These are phyloP conservation scores for Zaprionus lachaisei DNA, from an alignment of 1,140 invertebrate genomes.

Conservation along the genomic window DNA sequence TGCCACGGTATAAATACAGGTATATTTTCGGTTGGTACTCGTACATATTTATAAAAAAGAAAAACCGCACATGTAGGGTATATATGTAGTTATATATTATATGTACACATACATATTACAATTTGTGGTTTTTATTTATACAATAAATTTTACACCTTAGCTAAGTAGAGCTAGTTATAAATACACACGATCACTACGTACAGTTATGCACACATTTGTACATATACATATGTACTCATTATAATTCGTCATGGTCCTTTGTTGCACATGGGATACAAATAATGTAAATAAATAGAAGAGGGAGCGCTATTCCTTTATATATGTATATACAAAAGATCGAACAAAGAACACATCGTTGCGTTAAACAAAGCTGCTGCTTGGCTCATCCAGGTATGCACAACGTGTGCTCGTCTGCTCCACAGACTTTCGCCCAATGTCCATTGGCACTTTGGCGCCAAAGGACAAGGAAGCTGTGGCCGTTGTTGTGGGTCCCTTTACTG, in stretches of 20 bases:
- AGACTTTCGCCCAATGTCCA: constrained; percentile 64
- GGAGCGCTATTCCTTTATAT: constrained; percentile 1
- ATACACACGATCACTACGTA: constrained; percentile 48
- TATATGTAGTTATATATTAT: neutral
- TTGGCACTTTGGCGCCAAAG: constrained; percentile 59
- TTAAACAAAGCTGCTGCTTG: constrained; percentile 88
- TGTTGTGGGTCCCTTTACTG: constrained; percentile 20
- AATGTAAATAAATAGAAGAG: constrained; percentile 64
- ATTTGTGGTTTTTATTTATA: constrained; percentile 47
- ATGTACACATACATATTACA: constrained; percentile 3
- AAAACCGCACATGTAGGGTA: neutral
- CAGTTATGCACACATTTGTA: constrained; percentile 11
- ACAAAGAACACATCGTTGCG: constrained; percentile 26
- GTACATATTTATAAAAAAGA: neutral
- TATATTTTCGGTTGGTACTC: neutral
- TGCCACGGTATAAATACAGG: too few relatives aligned
- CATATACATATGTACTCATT: constrained; percentile 12
- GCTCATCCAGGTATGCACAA: constrained; percentile 86
- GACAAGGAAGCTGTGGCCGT: constrained; percentile 80
- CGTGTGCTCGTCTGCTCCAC: constrained; percentile 66
- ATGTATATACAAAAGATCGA: constrained; percentile 41
- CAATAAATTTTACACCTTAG: constrained; percentile 41
- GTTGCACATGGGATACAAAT: constrained; percentile 30
- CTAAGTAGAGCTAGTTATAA: constrained; percentile 58
- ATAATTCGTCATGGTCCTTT: constrained; percentile 56